Evolutionary conservation across 1,140 invertebrate species (phyloP).

Genomic region (Panulirus ornatus): DNA sequence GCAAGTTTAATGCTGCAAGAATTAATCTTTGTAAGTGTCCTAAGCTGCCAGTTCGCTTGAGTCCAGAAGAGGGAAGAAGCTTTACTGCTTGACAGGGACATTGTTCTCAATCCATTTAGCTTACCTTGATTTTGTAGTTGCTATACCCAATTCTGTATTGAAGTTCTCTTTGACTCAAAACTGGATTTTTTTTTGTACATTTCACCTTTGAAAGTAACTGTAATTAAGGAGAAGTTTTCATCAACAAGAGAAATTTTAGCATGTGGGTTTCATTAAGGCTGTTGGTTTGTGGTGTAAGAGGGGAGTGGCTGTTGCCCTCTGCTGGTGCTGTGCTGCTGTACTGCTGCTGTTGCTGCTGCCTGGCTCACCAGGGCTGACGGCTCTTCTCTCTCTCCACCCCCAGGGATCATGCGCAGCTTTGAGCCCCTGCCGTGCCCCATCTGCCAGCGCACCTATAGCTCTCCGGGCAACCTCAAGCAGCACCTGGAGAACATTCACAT

Average conservation of each 20-base stretch:
- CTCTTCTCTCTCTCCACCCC: conserved; percentile 74
- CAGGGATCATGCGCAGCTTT: conserved; percentile 76
- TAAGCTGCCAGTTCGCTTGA: not conserved
- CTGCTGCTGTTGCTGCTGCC: conserved; percentile 71
- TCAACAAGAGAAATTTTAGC: not conserved
- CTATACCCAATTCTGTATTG: not conserved
- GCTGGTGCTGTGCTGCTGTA: conserved; percentile 52
- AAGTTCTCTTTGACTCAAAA: not conserved
- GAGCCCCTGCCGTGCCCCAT: conserved; percentile 75
- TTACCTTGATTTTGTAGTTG: not conserved
- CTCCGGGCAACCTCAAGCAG: conserved; percentile 75
- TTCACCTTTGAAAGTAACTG: not conserved
- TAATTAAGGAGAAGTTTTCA: not conserved
- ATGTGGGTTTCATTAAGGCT: conserved; percentile 29
- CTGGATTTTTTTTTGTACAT: not conserved
- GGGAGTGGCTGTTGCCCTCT: conserved; percentile 55
- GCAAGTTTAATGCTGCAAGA: too few species aligned
- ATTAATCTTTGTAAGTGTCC: not conserved
- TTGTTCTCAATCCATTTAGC: not conserved
- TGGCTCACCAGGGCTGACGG: conserved; percentile 74
- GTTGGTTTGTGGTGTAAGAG: conserved; percentile 65
- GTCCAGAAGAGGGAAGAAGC: conserved; percentile 2
- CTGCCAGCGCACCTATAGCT: conserved; percentile 76
- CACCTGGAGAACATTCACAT: conserved; percentile 75
- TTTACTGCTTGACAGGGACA: conserved; percentile 14